Evolutionary conservation across 2,113 vertebrate species (phyloP), one percentile per base, ranked within the genome.

Genomic region (Nymphicus hollandicus): DNA sequence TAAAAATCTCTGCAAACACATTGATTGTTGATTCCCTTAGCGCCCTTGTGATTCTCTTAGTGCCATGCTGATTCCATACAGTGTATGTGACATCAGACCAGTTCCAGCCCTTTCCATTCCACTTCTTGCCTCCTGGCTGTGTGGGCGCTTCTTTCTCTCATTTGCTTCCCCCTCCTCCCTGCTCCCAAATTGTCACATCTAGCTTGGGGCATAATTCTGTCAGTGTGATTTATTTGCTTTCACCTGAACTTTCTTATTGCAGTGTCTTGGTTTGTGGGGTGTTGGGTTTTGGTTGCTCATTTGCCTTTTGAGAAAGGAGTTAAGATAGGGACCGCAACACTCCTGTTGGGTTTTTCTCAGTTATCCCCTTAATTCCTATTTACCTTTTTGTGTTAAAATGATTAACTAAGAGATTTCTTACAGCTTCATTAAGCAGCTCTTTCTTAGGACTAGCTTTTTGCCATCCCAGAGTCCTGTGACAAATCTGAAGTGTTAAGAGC

Each of bases 331-430:
- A 43, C 19, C 16, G 85, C 31, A 50, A 0, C 46, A 17, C 31
- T 81, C 12, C 55, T 44, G 11, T 5, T 81, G 22, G 6, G 1
- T 31, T 83, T 77, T 91, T 84, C 35, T 60, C 0, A 0, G 5
- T 77, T 80, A 56, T 47, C 29, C 13, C 70, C 41, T 61, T 86
- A 64, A 74, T 84, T 81, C 14, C 31, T 78, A 27, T 87, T 78
- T 41, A 60, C 23, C 13, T 43, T 65, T 33, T 83, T 39, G 58
- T 8, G 9, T 76, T 87, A 20, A 72, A 91, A 53, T 78, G 1
- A 43, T 83, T 72, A 69, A 14, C 43, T 33, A 14, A 58, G 20
- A 12, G 22, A 49, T 89, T 93, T 66, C 2, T 86, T 77, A 47
- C 8, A 52, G 44, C 63, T 20, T 86, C 22, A 23, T 79, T 52